Base-by-base conservation (phyloP, 1,140 invertebrate genomes). In the Theocolax elegans region DNA sequence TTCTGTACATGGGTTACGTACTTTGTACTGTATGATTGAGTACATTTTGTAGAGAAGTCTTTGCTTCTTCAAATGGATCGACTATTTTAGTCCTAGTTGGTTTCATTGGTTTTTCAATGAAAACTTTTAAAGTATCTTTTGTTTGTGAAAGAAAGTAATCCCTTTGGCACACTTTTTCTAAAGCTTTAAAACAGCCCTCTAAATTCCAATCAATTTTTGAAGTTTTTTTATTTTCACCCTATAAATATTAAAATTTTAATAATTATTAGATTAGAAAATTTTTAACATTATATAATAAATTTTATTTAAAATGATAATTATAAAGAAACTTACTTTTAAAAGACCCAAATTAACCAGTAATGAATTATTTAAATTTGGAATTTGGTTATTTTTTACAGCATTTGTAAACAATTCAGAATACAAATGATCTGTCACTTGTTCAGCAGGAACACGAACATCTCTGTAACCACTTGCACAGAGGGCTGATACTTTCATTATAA, bases 291-390 rank as follows among this genome's bases (percentile, higher is more conserved):
- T 27, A 49, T 46, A 54, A 68, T 35, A 35, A 35, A 35, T 35
- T 35, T 6, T 35, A 35, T 10, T 35, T 35, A 35, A 35, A 35
- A 35, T 35, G 10, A 10, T 35, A 10, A 35, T 35, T 35, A 35
- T 35, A 4, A 35, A 35, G 4, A 6, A 19, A 75, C 58, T 76
- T 84, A 90, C 90, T 82, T 93, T 93, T 46, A 94, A 84, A 17
- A 94, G 83, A 25, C 91, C 91, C 63, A 94, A 80, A 77, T 89
- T 86, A 13, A 92, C 88, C 2, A 94, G 81, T 21, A 93, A 79
- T 59, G 85, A 84, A 77, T 94, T 93, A 67, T 89, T 88, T 3
- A 92, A 83, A 40, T 84, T 75, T 0, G 88, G 84, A 40, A 87
- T 78, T 71, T 86, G 75, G 63, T 88, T 80, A n/a, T 80, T 81